A percentile compares a stretch with the other conserved stretches of the same genome.
Conservation (phyloP, 2,797 vertebrate genomes). For the Coregonus sp. region DNA sequence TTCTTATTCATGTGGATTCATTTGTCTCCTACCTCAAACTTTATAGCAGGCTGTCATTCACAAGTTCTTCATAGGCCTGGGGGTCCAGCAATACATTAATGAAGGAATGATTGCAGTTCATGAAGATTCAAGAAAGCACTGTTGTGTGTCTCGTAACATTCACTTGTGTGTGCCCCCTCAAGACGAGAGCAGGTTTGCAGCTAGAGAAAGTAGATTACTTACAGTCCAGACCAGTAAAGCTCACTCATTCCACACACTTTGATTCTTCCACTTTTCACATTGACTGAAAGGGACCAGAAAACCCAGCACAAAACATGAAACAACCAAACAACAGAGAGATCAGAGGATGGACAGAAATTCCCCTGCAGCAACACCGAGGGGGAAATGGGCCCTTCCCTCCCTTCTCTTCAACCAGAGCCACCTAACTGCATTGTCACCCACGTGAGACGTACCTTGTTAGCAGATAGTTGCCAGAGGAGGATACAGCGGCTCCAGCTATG, state of each 20-base stretch:
- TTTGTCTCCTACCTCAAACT: slow-evolving; percentile 47
- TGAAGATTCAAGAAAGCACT: not conserved
- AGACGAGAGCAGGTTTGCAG: slow-evolving; percentile 27
- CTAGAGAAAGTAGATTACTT: slow-evolving; percentile 14
- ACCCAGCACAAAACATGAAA: slow-evolving; percentile 69
- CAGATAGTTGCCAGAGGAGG: slow-evolving; percentile 84
- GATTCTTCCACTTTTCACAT: slow-evolving; percentile 72
- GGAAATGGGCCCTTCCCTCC: slow-evolving; percentile 76
- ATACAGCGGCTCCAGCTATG: slow-evolving; percentile 55
- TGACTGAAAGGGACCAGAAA: slow-evolving; percentile 47
- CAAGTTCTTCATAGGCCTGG: not conserved
- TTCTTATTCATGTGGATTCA: slow-evolving; percentile 60
- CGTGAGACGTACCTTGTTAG: slow-evolving; percentile 82
- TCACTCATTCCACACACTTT: slow-evolving; percentile 57
- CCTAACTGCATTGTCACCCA: slow-evolving; percentile 81
- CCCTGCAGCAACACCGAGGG: slow-evolving; percentile 60
- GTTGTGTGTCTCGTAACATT: slow-evolving; percentile 24
- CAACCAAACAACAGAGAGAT: slow-evolving; percentile 44
- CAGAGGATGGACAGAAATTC: slow-evolving; percentile 71
- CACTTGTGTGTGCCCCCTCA: slow-evolving; percentile 33
- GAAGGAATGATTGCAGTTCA: not conserved
- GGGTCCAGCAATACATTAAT: not conserved
- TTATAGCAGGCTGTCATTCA: slow-evolving; percentile 51
- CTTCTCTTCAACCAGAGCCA: slow-evolving; percentile 64
- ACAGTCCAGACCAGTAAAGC: slow-evolving; percentile 8